Evolutionary conservation across 1,140 invertebrate species (phyloP).

Genomic region (Bombus vancouverensis): DNA sequence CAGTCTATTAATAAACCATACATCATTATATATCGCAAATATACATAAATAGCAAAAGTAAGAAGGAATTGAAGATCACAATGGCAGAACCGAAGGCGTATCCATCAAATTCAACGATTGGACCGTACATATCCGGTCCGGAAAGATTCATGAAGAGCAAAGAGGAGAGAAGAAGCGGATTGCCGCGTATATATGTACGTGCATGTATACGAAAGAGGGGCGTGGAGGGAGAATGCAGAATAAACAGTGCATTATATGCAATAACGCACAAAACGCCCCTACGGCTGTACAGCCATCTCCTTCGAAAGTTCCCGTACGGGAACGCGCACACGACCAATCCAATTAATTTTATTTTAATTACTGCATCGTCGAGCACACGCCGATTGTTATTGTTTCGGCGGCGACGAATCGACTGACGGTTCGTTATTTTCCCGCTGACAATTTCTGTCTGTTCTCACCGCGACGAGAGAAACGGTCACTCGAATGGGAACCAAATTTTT

Average conservation of each 20-base stretch:
- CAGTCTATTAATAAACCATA: too few relatives aligned
- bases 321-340: conserved; percentile 70
- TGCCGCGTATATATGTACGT: conserved; percentile 19
- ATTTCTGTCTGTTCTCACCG: conserved; percentile 58
- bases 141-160: conserved; percentile 30
- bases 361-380: conserved; percentile 66
- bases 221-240: conserved; percentile 61
- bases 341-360: conserved; percentile 80
- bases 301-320: conserved; percentile 64
- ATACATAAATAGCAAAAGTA: not conserved
- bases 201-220: conserved; percentile 5
- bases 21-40: too few relatives aligned
- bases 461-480: not conserved
- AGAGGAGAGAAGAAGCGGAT: conserved; percentile 54
- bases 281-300: conserved; percentile 68
- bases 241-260: conserved; percentile 74
- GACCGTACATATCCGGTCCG: not conserved
- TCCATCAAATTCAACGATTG: not conserved
- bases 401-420: conserved; percentile 63
- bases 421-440: conserved; percentile 67
- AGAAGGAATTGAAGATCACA: not conserved
- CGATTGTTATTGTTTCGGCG: conserved; percentile 74
- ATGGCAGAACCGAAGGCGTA: not conserved
- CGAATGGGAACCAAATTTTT: conserved; percentile 37
- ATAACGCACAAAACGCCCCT: conserved; percentile 73